Evolutionary conservation across 2,797 vertebrate genomes (phyloP).

Genomic region (Calcarius lapponicus): DNA sequence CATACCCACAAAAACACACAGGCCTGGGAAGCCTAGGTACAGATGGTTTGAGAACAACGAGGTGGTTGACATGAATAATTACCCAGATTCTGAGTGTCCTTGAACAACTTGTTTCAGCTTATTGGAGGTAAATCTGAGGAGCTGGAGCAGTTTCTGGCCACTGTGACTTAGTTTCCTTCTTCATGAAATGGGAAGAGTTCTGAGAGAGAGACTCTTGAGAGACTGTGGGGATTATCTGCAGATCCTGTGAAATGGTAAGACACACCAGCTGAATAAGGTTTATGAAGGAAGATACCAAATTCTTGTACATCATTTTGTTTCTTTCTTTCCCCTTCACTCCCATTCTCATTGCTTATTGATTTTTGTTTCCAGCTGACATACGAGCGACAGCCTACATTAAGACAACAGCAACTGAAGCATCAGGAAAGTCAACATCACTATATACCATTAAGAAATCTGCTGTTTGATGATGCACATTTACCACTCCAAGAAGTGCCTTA

Average conservation of each 20-base stretch:
- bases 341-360: conserved; percentile 71
- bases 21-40: no score
- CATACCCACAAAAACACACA: fast-evolving
- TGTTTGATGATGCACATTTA: conserved; percentile 15
- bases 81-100: not conserved
- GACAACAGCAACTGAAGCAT: conserved; percentile 64
- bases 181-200: not conserved
- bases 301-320: not conserved
- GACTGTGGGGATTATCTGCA: not conserved
- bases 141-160: not conserved
- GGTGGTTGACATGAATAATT: not conserved
- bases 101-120: not conserved
- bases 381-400: conserved; percentile 71
- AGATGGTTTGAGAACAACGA: not conserved
- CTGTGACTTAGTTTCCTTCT: not conserved
- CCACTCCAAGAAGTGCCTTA: conserved; percentile 28
- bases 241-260: not conserved
- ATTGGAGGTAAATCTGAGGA: not conserved
- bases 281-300: not conserved
- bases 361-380: conserved; percentile 70
- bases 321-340: conserved; percentile 46
- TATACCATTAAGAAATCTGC: not conserved
- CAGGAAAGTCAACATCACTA: conserved; percentile 45
- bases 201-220: not conserved
- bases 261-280: not conserved